These are phyloP conservation scores for Drosophila aldrichi DNA, from an alignment of 2,888 invertebrate genomes.

Conservation along the genomic window DNA sequence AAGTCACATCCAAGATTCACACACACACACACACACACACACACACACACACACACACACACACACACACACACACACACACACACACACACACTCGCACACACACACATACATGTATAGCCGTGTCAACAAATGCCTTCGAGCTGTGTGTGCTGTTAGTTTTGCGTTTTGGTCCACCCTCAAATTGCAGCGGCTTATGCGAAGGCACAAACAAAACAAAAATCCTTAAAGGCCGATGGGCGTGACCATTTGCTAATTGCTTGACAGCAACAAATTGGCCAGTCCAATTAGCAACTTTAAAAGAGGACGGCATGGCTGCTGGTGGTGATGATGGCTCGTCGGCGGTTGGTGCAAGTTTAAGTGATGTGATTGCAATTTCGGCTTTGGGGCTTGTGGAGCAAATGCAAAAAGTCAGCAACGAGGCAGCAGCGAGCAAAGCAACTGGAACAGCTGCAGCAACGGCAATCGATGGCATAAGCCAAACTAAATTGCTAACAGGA, in stretches of 20 bases:
- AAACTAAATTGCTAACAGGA: conserved; percentile 33
- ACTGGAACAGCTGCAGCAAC: conserved; percentile 10
- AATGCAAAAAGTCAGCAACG: conserved; percentile 28
- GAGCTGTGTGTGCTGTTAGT: not conserved
- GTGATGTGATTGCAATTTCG: conserved; percentile 33
- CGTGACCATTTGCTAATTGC: conserved; percentile 64
- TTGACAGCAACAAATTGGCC: conserved; percentile 56
- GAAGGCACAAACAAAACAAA: conserved; percentile 25
- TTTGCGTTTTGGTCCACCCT: conserved; percentile 24
- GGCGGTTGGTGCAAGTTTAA: conserved; percentile 31
- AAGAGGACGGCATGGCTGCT: not conserved
- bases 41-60: not conserved
- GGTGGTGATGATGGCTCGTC: not conserved
- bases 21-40: not conserved
- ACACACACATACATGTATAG: not conserved
- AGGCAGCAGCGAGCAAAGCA: conserved; percentile 8
- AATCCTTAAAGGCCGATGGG: conserved; percentile 27
- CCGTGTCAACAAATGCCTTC: conserved; percentile 20
- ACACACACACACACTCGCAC: not conserved
- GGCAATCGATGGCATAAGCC: conserved; percentile 31
- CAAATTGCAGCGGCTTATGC: conserved; percentile 30
- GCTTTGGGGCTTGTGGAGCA: conserved; percentile 16
- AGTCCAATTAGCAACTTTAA: conserved; percentile 48
- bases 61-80: not conserved
- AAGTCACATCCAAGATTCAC: not conserved